These are phyloP conservation scores for Aporophyla nigra DNA, from an alignment of 2,888 invertebrate genomes.

Conservation along the genomic window DNA sequence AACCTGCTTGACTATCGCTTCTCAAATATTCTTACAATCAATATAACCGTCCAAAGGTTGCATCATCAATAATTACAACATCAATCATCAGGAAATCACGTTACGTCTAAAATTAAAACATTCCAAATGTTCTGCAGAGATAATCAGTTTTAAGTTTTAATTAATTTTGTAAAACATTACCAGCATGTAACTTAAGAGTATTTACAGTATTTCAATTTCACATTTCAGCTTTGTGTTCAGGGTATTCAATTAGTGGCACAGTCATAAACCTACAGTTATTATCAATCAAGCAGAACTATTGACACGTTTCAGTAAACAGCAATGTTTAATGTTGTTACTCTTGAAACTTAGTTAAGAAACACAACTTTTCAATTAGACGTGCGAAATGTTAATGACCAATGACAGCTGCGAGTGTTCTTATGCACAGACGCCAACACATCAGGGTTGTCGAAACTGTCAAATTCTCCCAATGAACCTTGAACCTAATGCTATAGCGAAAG, in stretches of 20 bases:
- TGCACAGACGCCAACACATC: background rate
- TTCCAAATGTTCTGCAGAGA: background rate
- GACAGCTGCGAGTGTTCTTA: constrained; percentile 49
- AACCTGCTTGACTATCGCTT: constrained; percentile 65
- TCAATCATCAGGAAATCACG: constrained; percentile 13
- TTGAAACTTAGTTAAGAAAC: constrained; percentile 56
- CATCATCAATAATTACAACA: constrained; percentile 16
- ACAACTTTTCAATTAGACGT: constrained; percentile 67
- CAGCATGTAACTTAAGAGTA: constrained; percentile 6
- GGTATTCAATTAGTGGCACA: constrained; percentile 41
- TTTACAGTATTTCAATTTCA: constrained; percentile 6
- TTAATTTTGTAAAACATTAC: constrained; percentile 10
- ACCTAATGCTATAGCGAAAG: too few species aligned
- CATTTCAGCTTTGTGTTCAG: constrained; percentile 16
- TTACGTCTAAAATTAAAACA: constrained; percentile 25
- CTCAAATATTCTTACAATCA: constrained; percentile 45
- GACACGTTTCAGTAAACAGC: constrained; percentile 52
- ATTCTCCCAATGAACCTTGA: too few species aligned
- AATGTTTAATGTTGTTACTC: constrained; percentile 51
- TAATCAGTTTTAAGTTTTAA: constrained; percentile 8
- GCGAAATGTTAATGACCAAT: constrained; percentile 58
- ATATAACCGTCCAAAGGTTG: constrained; percentile 10
- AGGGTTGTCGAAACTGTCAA: too few species aligned
- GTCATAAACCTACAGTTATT: constrained; percentile 43
- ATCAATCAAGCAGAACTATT: constrained; percentile 35